phyloP scores from a whole-genome alignment of 30 jellyfish, hydroid and myxozoan species.

The Turritopsis rubra region DNA sequence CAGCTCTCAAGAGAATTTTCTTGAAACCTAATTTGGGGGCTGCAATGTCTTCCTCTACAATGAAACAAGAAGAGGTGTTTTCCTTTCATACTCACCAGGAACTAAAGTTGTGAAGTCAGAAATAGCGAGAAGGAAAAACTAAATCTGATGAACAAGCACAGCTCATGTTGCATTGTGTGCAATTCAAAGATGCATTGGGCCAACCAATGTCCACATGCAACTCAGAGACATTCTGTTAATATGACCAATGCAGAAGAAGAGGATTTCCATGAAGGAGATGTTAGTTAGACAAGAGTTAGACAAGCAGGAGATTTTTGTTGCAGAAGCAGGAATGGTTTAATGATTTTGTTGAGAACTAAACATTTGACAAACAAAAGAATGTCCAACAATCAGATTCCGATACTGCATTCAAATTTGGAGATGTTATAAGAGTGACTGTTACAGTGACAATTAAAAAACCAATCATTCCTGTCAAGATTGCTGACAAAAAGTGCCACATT shows the following conservation, averaged over 20 bases:
- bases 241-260: not conserved
- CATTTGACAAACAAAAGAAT: not conserved
- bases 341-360: not conserved
- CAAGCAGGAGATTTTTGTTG: slow-evolving; percentile 13
- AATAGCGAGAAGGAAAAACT: not conserved
- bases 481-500: slow-evolving; percentile 4
- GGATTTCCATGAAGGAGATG: not conserved
- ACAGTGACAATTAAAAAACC: not conserved
- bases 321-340: slow-evolving; percentile 4
- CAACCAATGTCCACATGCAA: slow-evolving; percentile 6
- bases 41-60: slow-evolving; percentile 2
- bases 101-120: not conserved
- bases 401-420: slow-evolving; percentile 3
- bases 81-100: slow-evolving; percentile 4
- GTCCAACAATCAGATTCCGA: not conserved
- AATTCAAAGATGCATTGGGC: slow-evolving; percentile 3
- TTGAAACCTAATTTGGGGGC: not conserved
- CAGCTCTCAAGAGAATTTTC: slow-evolving; percentile 5
- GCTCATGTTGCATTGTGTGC: not conserved
- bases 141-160: not conserved
- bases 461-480: slow-evolving; percentile 5
- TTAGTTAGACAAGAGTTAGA: not conserved
- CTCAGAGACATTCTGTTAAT: not conserved
- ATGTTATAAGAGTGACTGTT: not conserved
- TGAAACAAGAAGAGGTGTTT: not conserved